phyloP scores from a whole-genome alignment of 2,888 invertebrate genomes.

The Nephrotoma guestfalica region DNA sequence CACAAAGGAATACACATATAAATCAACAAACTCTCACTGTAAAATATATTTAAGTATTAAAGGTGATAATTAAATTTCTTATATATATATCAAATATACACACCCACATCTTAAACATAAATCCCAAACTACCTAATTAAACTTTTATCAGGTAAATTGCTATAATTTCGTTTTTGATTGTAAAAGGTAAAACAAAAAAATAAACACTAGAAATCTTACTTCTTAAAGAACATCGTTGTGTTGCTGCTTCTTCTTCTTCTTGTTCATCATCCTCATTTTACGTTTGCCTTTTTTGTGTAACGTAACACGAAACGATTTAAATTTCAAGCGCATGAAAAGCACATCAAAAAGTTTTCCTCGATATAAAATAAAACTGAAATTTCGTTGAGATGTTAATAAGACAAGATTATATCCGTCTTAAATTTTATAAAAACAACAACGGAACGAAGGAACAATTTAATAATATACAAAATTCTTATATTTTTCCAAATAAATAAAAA shows the following conservation, averaged over 20 bases:
- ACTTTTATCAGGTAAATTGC: neutral
- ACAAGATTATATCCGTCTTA: neutral
- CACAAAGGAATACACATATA: neutral
- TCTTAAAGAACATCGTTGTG: neutral
- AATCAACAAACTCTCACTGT: neutral
- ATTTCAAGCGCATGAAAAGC: neutral
- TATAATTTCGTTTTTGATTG: neutral
- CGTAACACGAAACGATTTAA: neutral
- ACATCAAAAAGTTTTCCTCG: neutral
- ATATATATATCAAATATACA: neutral
- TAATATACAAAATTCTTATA: neutral
- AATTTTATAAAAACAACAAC: neutral
- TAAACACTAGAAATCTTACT: neutral
- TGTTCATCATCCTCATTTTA: neutral
- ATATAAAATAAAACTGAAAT: neutral
- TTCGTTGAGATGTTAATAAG: neutral
- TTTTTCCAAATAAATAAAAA: neutral
- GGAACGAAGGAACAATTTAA: neutral
- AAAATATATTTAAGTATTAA: neutral
- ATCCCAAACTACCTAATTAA: neutral
- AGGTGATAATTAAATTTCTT: neutral
- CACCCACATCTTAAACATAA: neutral
- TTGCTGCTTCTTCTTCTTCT: neutral
- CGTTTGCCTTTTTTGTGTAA: neutral
- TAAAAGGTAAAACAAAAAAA: neutral